Conservation (phyloP, 1,140 invertebrate species). For the Xylocopa sonorina region DNA sequence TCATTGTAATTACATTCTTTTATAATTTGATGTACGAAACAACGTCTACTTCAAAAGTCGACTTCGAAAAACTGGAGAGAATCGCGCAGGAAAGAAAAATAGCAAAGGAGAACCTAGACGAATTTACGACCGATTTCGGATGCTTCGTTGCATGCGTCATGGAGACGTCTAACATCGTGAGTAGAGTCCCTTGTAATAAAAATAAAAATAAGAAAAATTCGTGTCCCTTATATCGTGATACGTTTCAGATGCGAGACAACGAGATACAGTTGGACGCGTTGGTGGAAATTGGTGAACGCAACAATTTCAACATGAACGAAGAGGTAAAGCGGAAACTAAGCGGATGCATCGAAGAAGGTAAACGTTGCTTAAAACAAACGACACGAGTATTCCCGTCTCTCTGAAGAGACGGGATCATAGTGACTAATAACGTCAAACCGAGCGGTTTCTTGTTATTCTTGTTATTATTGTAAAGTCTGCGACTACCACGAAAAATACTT, state of each 20-base stretch:
- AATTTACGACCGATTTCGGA: not conserved
- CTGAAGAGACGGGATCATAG: too few species aligned
- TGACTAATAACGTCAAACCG: not conserved
- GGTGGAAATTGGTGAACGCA: not conserved
- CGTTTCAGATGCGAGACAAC: not conserved
- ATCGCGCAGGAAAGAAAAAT: not conserved
- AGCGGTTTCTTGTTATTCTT: not conserved
- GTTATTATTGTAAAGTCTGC: not conserved
- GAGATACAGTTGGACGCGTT: not conserved
- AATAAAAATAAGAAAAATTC: too few species aligned
- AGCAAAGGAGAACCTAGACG: fast-evolving
- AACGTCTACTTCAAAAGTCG: too few species aligned
- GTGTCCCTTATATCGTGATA: fast-evolving
- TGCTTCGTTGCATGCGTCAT: constrained; percentile 1
- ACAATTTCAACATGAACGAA: not conserved
- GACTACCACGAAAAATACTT: not conserved
- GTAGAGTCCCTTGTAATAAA: too few species aligned
- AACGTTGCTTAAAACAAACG: not conserved
- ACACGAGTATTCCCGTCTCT: not conserved
- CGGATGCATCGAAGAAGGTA: not conserved
- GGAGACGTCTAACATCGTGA: not conserved
- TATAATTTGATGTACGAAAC: not conserved
- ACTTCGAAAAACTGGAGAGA: not conserved
- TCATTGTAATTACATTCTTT: too few species aligned
- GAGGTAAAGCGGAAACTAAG: not conserved